Evolutionary conservation across 2,888 invertebrate genomes (phyloP).

Genomic region (Gnatocerus cornutus): DNA sequence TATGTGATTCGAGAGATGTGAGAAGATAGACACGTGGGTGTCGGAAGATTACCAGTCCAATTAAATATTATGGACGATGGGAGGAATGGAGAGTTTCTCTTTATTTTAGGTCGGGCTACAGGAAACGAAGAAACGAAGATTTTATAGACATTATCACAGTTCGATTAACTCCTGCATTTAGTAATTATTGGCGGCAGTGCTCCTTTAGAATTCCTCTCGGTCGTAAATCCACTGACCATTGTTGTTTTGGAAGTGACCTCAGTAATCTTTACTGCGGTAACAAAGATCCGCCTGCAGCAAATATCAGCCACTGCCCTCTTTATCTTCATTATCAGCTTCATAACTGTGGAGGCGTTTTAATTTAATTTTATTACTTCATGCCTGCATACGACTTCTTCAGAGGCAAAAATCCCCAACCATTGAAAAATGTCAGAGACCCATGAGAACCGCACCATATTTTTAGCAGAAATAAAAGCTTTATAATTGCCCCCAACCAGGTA

Average conservation of each 20-base stretch:
- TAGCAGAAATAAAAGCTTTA: conserved; percentile 29
- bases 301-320: conserved; percentile 17
- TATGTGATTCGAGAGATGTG: conserved; percentile 42
- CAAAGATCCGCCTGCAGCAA: conserved; percentile 14
- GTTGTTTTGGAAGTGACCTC: conserved; percentile 15
- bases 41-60: conserved; percentile 57
- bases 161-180: conserved; percentile 8
- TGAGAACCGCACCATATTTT: conserved; percentile 11
- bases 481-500: conserved; percentile 23
- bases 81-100: conserved; percentile 35
- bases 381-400: conserved; percentile 9
- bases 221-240: conserved; percentile 10
- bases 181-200: conserved; percentile 2
- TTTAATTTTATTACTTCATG: conserved; percentile 17
- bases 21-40: conserved; percentile 57
- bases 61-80: conserved; percentile 59
- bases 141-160: not conserved
- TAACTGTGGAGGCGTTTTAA: conserved; percentile 19
- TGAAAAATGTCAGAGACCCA: not conserved
- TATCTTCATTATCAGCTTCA: conserved; percentile 26
- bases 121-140: no score
- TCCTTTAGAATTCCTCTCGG: conserved; percentile 1
- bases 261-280: conserved; percentile 19
- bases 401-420: not conserved
- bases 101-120: not conserved